Evolutionary conservation across 2,888 invertebrate genomes (phyloP), one percentile per base, ranked within the genome.

Genomic region (Augiades crinisus): DNA sequence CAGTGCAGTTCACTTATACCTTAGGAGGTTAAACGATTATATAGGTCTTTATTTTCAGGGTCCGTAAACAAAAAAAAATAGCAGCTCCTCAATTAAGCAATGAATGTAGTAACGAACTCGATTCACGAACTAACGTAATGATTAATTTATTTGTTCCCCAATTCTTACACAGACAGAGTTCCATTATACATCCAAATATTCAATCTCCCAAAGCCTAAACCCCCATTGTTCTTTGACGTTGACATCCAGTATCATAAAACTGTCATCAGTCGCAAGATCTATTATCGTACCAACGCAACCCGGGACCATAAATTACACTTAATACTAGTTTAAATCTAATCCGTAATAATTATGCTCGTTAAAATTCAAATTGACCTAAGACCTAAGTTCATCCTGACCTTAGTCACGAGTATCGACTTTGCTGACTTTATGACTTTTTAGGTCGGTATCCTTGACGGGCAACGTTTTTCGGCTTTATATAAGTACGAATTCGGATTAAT

Each of bases 171-270:
- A 36, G 46, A 17, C 46, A 46, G 17, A 12, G 5, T 24, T 24
- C 36, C 14, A 36, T 46, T 36, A 36, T 46, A 22, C 27, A 34
- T 36, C 46, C 36, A 46, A 36, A 46, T 46, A 46, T 46, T 36
- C 46, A 46, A 17, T 46, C 46, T 13, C 24, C 46, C 13, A 17
- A 31, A 36, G 36, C 31, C 46, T 46, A 10, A 19, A 34, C 34
- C 46, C 34, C 46, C 36, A 46, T 46, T 46, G 46, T 46, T 46
- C 36, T 46, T 36, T 46, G 46, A 46, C 46, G 46, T 46, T 46
- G 36, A 36, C 24, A 46, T 24, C 34, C 45, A 45, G 45, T 36
- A 17, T 46, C 45, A 36, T 46, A 46, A 46, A 46, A 46, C 46
- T 46, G 46, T 46, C 46, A 46, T 36, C 46, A 36, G 22, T 36